Base-by-base conservation (phyloP, 1,140 invertebrate species). In the Eriocheir sinensis region DNA sequence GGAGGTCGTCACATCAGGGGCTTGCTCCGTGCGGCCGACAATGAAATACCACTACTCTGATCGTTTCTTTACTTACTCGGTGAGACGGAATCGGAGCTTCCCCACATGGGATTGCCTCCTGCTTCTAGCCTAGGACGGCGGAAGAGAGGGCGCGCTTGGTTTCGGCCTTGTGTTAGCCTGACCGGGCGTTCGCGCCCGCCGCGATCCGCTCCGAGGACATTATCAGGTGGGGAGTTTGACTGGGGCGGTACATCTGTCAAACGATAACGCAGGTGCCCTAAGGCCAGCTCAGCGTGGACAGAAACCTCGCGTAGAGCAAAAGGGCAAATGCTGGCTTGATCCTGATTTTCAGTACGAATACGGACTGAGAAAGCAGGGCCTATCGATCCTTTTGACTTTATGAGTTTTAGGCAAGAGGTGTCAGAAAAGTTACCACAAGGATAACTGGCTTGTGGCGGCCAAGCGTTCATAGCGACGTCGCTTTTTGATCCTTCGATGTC, bases 401-500 rank as follows among this genome's bases (percentile, higher is more conserved):
- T 12, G 97, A 97, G 97, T 98, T 98, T 98, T 97, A 97, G 97
- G 97, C 97, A 97, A 98, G 97, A 98, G 97, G 97, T 98, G 97
- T 97, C 98, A 98, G 98, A 98, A 98, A 98, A 98, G 98, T 98
- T 98, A 98, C 98, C 97, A 98, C 98, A 98, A 98, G 98, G 97
- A 98, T 98, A 98, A 98, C 97, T 98, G 98, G 97, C 97, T 98
- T 98, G 98, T 98, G 97, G 98, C 98, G 97, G 98, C 98, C 98
- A 98, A 98, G 98, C 98, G 98, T 98, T 98, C 98, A 98, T 98
- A 98, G 98, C 98, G 98, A 98, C 97, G 97, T 98, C 97, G 98
- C 97, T 98, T 98, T 98, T 98, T 98, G 98, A 98, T 98, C 97
- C 98, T 98, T 98, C 97, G 98, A 98, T 98, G 97, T 98, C 98